These are phyloP conservation scores for Myiozetetes cayanensis DNA, from an alignment of 2,113 vertebrate species.

Conservation along the genomic window DNA sequence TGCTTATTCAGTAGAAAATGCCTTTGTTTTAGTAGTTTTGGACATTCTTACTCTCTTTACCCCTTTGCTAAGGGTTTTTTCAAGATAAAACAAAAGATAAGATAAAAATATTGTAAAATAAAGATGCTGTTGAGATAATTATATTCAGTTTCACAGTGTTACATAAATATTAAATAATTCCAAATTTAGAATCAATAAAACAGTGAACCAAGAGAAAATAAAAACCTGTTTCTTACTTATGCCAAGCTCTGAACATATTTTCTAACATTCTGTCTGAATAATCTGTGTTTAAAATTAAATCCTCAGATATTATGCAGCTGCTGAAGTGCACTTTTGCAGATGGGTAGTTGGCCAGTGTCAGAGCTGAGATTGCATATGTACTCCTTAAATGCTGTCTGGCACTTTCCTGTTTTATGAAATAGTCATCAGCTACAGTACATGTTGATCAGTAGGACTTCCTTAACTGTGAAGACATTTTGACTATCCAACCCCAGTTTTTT, in stretches of 20 bases:
- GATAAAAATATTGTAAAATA: background rate
- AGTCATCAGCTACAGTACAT: background rate
- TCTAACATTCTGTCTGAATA: background rate
- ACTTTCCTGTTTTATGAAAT: background rate
- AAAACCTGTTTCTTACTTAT: background rate
- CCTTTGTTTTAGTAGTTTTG: background rate
- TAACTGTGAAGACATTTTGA: background rate
- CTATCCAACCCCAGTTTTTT: background rate
- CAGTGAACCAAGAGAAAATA: background rate
- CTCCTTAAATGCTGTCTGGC: background rate
- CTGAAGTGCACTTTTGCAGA: background rate
- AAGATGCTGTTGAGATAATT: background rate
- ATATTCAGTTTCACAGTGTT: background rate
- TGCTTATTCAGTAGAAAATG: background rate
- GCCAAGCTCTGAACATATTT: background rate
- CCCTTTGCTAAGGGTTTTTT: background rate
- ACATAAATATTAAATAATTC: background rate
- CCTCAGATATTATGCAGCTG: background rate
- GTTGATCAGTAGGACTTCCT: background rate
- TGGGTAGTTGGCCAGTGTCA: background rate
- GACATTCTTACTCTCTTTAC: background rate
- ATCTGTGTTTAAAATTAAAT: background rate
- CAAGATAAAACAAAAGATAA: background rate
- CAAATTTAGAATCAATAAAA: background rate
- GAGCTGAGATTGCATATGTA: background rate